Conservation (phyloP, 2,797 vertebrate genomes). For the Sphenodon punctatus region DNA sequence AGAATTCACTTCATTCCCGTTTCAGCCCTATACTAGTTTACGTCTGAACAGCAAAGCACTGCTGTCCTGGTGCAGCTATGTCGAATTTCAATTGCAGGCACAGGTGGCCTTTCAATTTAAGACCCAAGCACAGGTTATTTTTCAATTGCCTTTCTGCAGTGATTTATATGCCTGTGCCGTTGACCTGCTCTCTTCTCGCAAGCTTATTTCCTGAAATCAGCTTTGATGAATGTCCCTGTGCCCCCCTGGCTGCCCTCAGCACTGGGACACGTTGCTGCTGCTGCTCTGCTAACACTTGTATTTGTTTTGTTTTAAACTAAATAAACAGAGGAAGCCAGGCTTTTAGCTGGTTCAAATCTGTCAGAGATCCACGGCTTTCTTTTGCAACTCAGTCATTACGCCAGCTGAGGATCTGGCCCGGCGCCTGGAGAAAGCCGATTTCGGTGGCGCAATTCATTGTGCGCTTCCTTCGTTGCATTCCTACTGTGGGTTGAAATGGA, state of each 20-base stretch:
- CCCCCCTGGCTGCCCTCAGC: background rate
- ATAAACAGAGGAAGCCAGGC: too few relatives aligned
- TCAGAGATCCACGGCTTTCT: too few relatives aligned
- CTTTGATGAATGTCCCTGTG: background rate
- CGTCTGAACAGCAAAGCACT: too few relatives aligned
- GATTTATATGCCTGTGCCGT: background rate
- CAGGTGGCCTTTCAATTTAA: background rate
- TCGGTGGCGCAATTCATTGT: background rate
- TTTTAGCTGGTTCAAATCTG: too few relatives aligned
- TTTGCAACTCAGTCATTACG: too few relatives aligned
- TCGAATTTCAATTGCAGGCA: too few relatives aligned
- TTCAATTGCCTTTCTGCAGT: background rate
- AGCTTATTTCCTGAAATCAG: background rate
- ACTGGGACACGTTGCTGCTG: conserved; percentile 8
- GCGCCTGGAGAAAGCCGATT: background rate
- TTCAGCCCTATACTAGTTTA: too few relatives aligned
- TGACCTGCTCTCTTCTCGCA: conserved; percentile 17
- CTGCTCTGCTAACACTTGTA: background rate
- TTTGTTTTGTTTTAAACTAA: conserved; percentile 22
- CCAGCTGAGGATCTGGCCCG: too few relatives aligned
- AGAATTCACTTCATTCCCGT: too few relatives aligned
- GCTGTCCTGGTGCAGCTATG: too few relatives aligned
- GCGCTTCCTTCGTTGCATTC: background rate
- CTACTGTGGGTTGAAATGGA: background rate
- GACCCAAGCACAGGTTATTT: background rate